Conservation (phyloP, 1,140 invertebrate species). For the Nylanderia fulva region DNA sequence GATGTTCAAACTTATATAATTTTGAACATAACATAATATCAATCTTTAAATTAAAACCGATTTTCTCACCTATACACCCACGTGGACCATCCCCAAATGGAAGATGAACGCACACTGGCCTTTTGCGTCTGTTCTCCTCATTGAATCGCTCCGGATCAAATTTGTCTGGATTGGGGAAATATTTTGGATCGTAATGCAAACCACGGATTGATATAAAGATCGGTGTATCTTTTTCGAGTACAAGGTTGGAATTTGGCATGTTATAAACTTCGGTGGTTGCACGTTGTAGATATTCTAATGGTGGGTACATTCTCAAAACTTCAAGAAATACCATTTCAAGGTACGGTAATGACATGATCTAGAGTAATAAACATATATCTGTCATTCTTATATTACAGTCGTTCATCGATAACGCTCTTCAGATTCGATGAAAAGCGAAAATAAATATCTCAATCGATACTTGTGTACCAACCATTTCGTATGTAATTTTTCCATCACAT, state of each 20-base stretch:
- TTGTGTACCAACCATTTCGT: slow-evolving; percentile 84
- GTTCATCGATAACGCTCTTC: too few species aligned
- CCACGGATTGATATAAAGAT: slow-evolving; percentile 87
- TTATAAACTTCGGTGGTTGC: slow-evolving; percentile 78
- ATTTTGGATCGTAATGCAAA: slow-evolving; percentile 88
- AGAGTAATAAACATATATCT: not conserved
- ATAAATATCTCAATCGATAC: too few species aligned
- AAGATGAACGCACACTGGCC: slow-evolving; percentile 83
- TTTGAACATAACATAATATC: not conserved
- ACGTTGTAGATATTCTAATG: slow-evolving; percentile 86
- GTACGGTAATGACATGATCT: slow-evolving; percentile 64
- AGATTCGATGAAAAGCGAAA: not conserved
- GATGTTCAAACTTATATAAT: not conserved
- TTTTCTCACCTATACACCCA: slow-evolving; percentile 85
- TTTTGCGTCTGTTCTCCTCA: slow-evolving; percentile 82
- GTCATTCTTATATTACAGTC: not conserved
- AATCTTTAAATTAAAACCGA: not conserved
- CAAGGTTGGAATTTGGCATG: slow-evolving; percentile 85
- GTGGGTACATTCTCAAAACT: slow-evolving; percentile 87
- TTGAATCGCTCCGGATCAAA: slow-evolving; percentile 92
- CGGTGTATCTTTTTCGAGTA: slow-evolving; percentile 86
- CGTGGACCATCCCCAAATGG: slow-evolving; percentile 88
- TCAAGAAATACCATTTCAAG: slow-evolving; percentile 81
- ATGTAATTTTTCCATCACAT: slow-evolving; percentile 83
- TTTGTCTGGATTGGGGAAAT: slow-evolving; percentile 89